Evolutionary conservation across 2,797 vertebrate species (phyloP), one percentile per base, ranked within the genome.

Genomic region (Novumbra hubbsi): DNA sequence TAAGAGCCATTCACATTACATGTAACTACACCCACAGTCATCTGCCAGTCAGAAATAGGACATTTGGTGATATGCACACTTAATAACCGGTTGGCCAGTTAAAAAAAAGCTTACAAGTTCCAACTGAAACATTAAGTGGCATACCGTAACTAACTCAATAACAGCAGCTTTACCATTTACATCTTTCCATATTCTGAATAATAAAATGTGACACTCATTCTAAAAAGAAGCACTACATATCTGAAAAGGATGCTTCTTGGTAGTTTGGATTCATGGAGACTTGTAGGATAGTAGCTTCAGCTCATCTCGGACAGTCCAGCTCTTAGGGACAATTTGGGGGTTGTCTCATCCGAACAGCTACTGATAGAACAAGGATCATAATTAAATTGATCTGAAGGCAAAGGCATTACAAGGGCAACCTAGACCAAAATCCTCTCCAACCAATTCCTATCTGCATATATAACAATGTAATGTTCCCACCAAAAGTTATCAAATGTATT

Each of bases 201-300:
- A 12, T 27, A 9, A 60, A 60, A 60, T 5, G 21, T 24, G 55
- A 24, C 11, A 11, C 55, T 24, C 55, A 24, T 27, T 24, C 55
- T 24, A 27, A 60, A 24, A 57, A 11, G n/a, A 57, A 24, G 21
- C 55, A 57, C n/a, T 57, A 57, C 55, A 24, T 57, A 57, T 57
- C 55, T 57, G 55, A 57, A 57, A 57, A 57, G 55, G 21, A 57
- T 21, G 55, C 55, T 57, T 57, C 55, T 57, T 24, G 34, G 34
- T 38, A 38, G 34, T 38, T 38, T 38, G 34, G 34, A 38, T 38
- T 38, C 4, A 4, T 38, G 41, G 6, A 45, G 41, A 14, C 41
- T 11, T 45, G 41, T 12, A 45, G 41, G 41, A 45, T 14, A 45
- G 41, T 45, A 14, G 41, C 41, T 11, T 11, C 41, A 11, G 41